Evolutionary conservation across 2,888 invertebrate genomes (phyloP).

Genomic region (Campoplex capitator): DNA sequence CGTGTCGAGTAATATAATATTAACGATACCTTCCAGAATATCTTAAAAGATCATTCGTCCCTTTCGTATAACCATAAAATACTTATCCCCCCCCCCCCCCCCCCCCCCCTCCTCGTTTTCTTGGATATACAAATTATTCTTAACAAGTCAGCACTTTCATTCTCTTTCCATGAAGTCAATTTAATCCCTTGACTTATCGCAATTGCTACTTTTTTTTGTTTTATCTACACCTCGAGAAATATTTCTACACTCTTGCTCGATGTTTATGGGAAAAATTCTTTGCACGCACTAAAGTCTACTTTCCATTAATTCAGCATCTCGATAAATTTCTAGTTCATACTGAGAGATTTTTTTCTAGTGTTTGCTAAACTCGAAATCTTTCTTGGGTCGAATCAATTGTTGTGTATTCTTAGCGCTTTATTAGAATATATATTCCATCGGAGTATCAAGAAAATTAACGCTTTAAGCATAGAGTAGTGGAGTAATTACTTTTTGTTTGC

Average conservation of each 20-base stretch:
- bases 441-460: neutral
- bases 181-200: slow-evolving; percentile 32
- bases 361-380: neutral
- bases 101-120: neutral
- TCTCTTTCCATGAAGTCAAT: slow-evolving; percentile 23
- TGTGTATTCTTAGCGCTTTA: neutral
- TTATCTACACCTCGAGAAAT: neutral
- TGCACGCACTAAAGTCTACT: neutral
- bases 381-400: neutral
- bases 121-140: slow-evolving; percentile 30
- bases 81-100: slow-evolving; percentile 29
- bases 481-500: neutral
- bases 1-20: slow-evolving; percentile 61
- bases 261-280: neutral
- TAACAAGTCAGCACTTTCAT: slow-evolving; percentile 29
- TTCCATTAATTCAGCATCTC: neutral
- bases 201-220: slow-evolving; percentile 10
- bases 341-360: neutral
- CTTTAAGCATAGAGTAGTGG: no score
- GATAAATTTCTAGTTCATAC: neutral
- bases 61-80: slow-evolving; percentile 44
- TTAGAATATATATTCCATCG: neutral
- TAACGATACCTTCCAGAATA: slow-evolving; percentile 62
- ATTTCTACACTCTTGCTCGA: neutral
- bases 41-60: slow-evolving; percentile 57